phyloP scores from a whole-genome alignment of 2,888 invertebrate species.

The Plebejus anna region DNA sequence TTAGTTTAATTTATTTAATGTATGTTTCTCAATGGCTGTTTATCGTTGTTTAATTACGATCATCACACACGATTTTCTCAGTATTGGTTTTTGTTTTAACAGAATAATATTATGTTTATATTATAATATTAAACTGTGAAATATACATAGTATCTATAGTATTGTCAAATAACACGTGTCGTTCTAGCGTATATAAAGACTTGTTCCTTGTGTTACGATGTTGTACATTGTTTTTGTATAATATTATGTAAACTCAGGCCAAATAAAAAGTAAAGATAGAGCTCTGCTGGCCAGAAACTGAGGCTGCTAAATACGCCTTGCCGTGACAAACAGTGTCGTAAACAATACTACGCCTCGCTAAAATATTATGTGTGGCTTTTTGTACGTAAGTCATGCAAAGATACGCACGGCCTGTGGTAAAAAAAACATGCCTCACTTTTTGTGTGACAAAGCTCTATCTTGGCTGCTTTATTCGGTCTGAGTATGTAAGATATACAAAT shows the following conservation, averaged over 20 bases:
- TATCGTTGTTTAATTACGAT: neutral
- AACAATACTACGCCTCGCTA: neutral
- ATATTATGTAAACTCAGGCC: neutral
- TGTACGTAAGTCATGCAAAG: neutral
- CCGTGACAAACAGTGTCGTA: neutral
- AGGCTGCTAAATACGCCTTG: neutral
- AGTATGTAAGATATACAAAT: constrained; percentile 16
- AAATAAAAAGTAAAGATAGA: neutral
- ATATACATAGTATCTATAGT: neutral
- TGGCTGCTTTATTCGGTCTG: neutral
- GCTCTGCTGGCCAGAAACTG: neutral
- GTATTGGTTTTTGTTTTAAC: constrained; percentile 7
- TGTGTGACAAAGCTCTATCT: neutral
- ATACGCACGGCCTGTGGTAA: no score
- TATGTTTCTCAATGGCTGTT: neutral
- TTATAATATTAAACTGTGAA: neutral
- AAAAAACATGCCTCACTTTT: neutral
- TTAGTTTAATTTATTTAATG: constrained; percentile 1
- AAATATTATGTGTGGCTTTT: neutral
- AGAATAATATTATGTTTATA: neutral
- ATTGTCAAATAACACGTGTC: neutral
- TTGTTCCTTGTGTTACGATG: constrained; percentile 30
- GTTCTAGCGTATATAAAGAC: neutral
- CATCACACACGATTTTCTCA: constrained; percentile 3
- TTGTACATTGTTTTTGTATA: constrained; percentile 29